Percentiles rank a stretch among this genome's conserved stretches.
Evolutionary conservation across 2,113 vertebrate species (phyloP).

Genomic region (Bos indicus): DNA sequence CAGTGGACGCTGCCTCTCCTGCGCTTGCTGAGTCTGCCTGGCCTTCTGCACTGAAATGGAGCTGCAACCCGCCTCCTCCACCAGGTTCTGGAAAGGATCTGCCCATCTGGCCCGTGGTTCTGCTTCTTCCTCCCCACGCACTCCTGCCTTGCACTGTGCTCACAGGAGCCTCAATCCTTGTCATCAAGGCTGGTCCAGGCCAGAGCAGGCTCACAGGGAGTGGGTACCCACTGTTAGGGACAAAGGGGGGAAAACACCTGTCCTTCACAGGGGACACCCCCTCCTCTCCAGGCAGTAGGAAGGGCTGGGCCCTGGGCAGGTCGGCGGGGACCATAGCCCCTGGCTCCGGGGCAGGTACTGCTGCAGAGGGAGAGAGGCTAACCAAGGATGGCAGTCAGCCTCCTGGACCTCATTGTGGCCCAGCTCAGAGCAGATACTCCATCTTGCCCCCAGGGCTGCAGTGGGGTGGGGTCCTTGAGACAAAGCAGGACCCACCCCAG

Average conservation of each 20-base stretch:
- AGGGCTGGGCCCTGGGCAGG: neutral
- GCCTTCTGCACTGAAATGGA: neutral
- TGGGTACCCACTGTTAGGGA: too few relatives aligned
- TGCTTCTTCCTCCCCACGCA: neutral
- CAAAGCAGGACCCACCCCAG: neutral
- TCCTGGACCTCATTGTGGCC: neutral
- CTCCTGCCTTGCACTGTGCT: too few relatives aligned
- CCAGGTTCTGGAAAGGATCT: neutral
- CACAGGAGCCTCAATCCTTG: neutral
- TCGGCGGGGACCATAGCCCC: neutral
- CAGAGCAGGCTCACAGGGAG: neutral
- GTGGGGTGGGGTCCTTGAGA: neutral
- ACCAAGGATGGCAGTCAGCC: neutral
- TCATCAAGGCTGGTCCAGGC: neutral
- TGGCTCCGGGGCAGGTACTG: neutral
- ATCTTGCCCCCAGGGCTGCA: neutral
- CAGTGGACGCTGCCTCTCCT: neutral
- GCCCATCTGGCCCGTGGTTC: neutral
- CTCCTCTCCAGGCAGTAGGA: neutral
- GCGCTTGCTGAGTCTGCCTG: neutral
- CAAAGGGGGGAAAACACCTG: neutral
- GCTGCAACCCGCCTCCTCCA: neutral
- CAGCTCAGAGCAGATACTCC: neutral
- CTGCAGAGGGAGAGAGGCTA: neutral
- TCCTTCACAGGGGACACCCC: too few relatives aligned